Evolutionary conservation across 2,797 vertebrate genomes (phyloP).

Genomic region (Cossypha dichroa): DNA sequence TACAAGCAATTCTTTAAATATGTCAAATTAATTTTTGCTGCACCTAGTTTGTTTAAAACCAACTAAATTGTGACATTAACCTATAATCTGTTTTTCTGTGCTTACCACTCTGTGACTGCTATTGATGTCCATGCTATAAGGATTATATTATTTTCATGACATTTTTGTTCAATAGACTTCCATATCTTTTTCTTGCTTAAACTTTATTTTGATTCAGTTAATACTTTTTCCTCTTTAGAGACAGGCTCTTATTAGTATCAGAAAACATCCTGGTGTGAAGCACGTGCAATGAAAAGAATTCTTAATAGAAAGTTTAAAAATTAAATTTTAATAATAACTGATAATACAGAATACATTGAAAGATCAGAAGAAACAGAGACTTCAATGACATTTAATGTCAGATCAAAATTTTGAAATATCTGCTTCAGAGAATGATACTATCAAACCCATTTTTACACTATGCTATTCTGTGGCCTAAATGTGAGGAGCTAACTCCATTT

Average conservation of each 20-base stretch:
- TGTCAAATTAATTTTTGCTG: not conserved
- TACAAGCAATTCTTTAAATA: not conserved
- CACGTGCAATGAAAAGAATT: not conserved
- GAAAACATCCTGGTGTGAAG: not conserved
- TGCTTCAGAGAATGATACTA: not conserved
- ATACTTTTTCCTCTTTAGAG: not conserved
- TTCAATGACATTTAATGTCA: not conserved
- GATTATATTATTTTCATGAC: not conserved
- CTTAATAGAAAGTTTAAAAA: not conserved
- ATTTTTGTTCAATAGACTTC: not conserved
- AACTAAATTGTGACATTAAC: not conserved
- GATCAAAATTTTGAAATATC: not conserved
- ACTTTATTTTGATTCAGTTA: not conserved
- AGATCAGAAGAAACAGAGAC: not conserved
- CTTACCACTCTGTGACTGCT: not conserved
- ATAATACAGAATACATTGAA: not conserved
- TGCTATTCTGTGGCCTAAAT: not conserved
- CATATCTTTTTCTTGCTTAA: not conserved
- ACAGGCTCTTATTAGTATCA: not conserved
- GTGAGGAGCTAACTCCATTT: not conserved
- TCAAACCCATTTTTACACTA: not conserved
- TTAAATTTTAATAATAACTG: not conserved
- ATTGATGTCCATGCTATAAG: not conserved
- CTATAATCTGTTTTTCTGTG: not conserved
- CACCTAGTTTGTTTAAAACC: not conserved